Percentiles rank a stretch among this genome's conserved stretches.
Conservation (phyloP, 2,797 vertebrate genomes). For the Enteromius unitaeniatus region DNA sequence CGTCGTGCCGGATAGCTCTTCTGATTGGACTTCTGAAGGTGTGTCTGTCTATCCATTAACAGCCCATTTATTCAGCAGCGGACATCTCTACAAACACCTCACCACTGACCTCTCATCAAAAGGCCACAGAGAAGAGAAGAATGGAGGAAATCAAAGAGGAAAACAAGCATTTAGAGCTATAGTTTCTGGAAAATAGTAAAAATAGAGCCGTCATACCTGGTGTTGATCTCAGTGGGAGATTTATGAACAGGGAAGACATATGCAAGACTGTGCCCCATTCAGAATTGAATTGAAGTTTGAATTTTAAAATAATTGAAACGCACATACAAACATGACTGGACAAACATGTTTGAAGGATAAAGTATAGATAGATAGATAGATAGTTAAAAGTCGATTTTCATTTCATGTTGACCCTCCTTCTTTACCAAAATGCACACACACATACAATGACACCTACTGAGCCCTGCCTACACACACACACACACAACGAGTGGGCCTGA, state of each 20-base stretch:
- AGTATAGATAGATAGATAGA: background rate
- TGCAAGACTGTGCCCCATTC: background rate
- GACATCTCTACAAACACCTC: conserved; percentile 5
- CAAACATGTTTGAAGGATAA: background rate
- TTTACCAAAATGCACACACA: background rate
- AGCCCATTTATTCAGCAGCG: conserved; percentile 32
- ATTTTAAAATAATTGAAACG: background rate
- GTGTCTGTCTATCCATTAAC: conserved; percentile 55
- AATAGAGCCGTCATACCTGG: background rate
- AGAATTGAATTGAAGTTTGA: background rate
- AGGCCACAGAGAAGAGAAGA: conserved; percentile 1
- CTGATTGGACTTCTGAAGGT: conserved; percentile 51
- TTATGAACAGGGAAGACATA: background rate
- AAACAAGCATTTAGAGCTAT: background rate
- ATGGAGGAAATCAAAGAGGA: background rate
- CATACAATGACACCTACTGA: background rate
- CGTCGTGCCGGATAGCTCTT: conserved; percentile 25
- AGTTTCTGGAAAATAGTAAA: background rate
- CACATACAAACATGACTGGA: background rate
- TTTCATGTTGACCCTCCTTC: background rate
- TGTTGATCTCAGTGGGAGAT: background rate
- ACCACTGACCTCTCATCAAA: conserved; percentile 17
- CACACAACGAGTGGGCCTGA: conserved; percentile 27
- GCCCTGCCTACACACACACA: background rate
- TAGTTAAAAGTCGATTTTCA: background rate